Base-by-base conservation (phyloP, 1,140 invertebrate species). In the Drosophila watanabei region DNA sequence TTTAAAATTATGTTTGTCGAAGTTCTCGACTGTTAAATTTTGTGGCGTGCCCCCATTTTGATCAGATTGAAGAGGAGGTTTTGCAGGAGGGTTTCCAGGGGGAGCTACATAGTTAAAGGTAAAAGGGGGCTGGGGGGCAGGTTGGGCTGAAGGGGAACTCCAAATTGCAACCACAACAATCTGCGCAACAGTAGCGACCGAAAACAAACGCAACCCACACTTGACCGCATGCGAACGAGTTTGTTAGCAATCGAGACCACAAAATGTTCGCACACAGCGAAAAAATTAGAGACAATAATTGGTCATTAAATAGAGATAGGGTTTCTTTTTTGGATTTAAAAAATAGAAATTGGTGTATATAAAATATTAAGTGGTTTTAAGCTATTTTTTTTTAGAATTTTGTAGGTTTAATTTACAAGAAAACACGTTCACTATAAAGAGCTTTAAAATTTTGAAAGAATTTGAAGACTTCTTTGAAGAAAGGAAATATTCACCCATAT, bases 171-270 rank as follows among this genome's bases (percentile, higher is more conserved):
- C 77, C 77, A 79, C 77, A 79, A 79, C 52, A 70, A 54, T 69
- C 48, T 60, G 37, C 65, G 75, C 78, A 81, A 85, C 75, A 86
- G 82, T 75, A 85, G 79, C 69, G 52, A 56, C 64, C 54, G 10
- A 41, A 64, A 78, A 46, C 64, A 70, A 73, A 57, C 66, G 71
- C 56, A 49, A 41, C 62, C 80, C 60, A 80, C 76, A 84, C 77
- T 84, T 89, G 85, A 88, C 81, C 84, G 64, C 80, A 71, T 48
- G 64, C 51, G 14, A 57, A 18, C 46, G n/a, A 62, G 49, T 75
- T 39, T 28, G 52, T 41, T 60, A 46, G 41, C 62, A 75, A 56
- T 69, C 49, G 30, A 51, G 54, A 73, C 71, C 71, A 39, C 68
- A 73, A 61, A 75, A 73, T 73, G 30, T 41, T 73, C 35, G 30